Base-by-base conservation (phyloP, 2,888 invertebrate species). In the Drosophila ezoana region DNA sequence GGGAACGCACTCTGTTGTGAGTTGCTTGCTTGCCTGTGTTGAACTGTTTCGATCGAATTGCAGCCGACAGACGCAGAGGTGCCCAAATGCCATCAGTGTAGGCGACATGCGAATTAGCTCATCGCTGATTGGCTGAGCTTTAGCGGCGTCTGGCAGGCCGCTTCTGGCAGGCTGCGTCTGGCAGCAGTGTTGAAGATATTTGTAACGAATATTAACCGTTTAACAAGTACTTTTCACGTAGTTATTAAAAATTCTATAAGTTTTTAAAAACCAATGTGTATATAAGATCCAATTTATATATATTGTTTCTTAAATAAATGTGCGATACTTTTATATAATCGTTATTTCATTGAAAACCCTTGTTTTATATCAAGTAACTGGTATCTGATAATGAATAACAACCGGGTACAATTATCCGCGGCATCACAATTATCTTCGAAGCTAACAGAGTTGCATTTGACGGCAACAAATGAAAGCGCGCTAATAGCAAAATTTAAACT, bases 81-180 rank as follows among this genome's bases (percentile, higher is more conserved):
- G 59, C 48, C 66, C 54, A 67, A 70, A 76, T 75, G 51, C 75
- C 75, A 57, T 63, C 28, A 76, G 76, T 63, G 63, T 43, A 61
- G 53, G 32, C 63, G 45, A 60, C 44, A 47, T 71, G 51, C 72
- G 49, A 68, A 64, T 37, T 49, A 41, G 18, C 52, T 54, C 16
- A 10, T 1, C 37, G 14, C 61, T 71, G 67, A 83, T 83, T 83
- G 83, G 83, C 40, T 59, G 23, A n/a, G 1, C 1, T 20, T 13
- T 40, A 83, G 83, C 45, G 23, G 81, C 79, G 44, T 83, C 76
- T 83, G 83, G 54, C 83, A 83, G 83, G 83, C 69, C 35, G 70
- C 81, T 60, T 80, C 76, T 83, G 83, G 83, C 86, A 74, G 76
- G 63, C 57, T 37, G 78, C 73, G 37, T 86, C 83, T 83, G 83